phyloP scores from a whole-genome alignment of 1,140 invertebrate genomes.

The Fragariocoptes setiger region DNA sequence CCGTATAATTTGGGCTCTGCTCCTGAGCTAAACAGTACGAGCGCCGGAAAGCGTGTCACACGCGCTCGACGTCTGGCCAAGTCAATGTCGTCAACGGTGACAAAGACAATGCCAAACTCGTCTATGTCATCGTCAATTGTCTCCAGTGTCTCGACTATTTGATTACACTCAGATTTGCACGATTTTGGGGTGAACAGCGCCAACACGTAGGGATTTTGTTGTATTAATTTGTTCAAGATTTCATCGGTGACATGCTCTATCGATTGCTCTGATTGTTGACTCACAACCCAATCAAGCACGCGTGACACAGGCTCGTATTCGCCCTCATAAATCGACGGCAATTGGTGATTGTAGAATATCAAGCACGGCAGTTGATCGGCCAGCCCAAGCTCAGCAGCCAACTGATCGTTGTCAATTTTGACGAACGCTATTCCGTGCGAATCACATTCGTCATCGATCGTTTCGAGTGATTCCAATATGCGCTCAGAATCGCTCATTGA shows the following conservation, averaged over 20 bases:
- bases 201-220: conserved; percentile 45
- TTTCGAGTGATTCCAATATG: conserved; percentile 57
- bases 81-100: conserved; percentile 62
- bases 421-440: conserved; percentile 71
- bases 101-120: conserved; percentile 41
- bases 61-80: conserved; percentile 43
- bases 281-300: conserved; percentile 14
- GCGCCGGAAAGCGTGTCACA: conserved; percentile 16
- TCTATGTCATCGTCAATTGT: conserved; percentile 16
- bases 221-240: conserved; percentile 46
- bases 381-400: conserved; percentile 52
- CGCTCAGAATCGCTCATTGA: conserved; percentile 51
- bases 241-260: conserved; percentile 64
- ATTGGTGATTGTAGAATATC: conserved; percentile 20
- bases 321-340: conserved; percentile 12
- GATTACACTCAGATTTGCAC: conserved; percentile 31
- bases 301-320: conserved; percentile 13
- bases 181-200: conserved; percentile 18
- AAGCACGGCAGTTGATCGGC: conserved; percentile 34
- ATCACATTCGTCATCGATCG: conserved; percentile 71
- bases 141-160: conserved; percentile 35
- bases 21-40: conserved; percentile 34
- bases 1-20: conserved; percentile 68
- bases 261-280: conserved; percentile 37
- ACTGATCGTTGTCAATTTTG: conserved; percentile 55